Evolutionary conservation across 2,797 vertebrate genomes (phyloP), one percentile per base, ranked within the genome.

Genomic region (Anisognathus igniventris): DNA sequence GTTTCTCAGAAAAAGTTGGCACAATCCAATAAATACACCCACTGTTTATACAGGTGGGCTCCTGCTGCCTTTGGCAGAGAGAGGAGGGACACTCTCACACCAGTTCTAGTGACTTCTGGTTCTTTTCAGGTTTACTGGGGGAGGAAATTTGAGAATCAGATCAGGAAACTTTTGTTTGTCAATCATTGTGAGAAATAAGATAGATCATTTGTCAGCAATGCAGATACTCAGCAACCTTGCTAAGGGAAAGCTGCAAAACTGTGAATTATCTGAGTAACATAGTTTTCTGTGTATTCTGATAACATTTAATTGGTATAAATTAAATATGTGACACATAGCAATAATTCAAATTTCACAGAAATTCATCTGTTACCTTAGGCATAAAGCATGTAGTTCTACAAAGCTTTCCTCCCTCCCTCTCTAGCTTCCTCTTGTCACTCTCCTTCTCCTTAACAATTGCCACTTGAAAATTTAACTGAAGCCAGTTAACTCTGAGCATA

Each of bases 31-130:
- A 16, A 83, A 88, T 65, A 54, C 22, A 72, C 5, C 3, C 53
- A 45, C 14, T 92, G 70, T 88, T 96, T 94, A 50, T 17, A 77
- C 65, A 95, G 88, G 79, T 94, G 90, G 56, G 10, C 8, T 78
- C 10, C 54, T 68, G 73, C 50, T 92, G 61, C 27, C 17, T 92
- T 75, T 86, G 66, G 73, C 65, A 80, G 37, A 61, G 70, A 35
- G 15, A 42, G 13, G 37, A 70, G 68, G 12, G 27, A 37, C 54
- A 33, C 20, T 39, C 4, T 44, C 37, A 31, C 33, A 66, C 11
- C 17, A 42, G 5, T 64, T 79, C 44, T 80, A 19, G 42, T 2
- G 12, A 75, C 18, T 93, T 88, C 23, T 35, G 6, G 4, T 78
- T 72, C 47, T 57, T 90, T 74, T 50, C 79, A 27, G 6, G 8